These are phyloP conservation scores for Drosophila acutilabella DNA, from an alignment of 2,888 invertebrate species.

Conservation along the genomic window DNA sequence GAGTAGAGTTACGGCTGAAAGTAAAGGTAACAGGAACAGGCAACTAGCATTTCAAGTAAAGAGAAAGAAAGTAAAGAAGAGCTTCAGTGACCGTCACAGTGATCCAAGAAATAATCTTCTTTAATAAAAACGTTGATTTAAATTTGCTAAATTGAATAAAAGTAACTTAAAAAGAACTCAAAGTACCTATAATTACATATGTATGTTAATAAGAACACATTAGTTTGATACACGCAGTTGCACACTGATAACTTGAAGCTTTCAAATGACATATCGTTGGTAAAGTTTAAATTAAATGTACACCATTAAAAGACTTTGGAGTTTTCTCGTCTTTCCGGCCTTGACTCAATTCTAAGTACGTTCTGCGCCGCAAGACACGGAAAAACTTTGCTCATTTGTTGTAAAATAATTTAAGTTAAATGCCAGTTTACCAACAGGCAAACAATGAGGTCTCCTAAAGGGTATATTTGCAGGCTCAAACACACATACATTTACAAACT, in stretches of 20 bases:
- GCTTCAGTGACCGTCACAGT: neutral
- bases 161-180: no score
- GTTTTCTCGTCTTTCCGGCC: constrained; percentile 12
- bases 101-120: no score
- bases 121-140: no score
- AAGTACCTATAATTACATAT: no score
- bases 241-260: neutral
- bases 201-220: no score
- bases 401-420: constrained; percentile 65
- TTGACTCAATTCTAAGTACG: constrained; percentile 26
- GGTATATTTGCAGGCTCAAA: constrained; percentile 12
- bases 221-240: neutral
- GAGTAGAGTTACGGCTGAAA: no score
- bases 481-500: neutral
- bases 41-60: neutral
- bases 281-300: constrained; percentile 14
- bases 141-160: no score
- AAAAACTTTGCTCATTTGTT: constrained; percentile 55
- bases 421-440: constrained; percentile 60
- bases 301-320: constrained; percentile 11
- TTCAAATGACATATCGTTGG: constrained; percentile 18
- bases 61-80: neutral
- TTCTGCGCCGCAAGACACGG: constrained; percentile 8
- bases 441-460: constrained; percentile 50
- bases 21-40: neutral